Base-by-base conservation (phyloP, 2,888 invertebrate genomes). In the Ectemnius cavifrons region DNA sequence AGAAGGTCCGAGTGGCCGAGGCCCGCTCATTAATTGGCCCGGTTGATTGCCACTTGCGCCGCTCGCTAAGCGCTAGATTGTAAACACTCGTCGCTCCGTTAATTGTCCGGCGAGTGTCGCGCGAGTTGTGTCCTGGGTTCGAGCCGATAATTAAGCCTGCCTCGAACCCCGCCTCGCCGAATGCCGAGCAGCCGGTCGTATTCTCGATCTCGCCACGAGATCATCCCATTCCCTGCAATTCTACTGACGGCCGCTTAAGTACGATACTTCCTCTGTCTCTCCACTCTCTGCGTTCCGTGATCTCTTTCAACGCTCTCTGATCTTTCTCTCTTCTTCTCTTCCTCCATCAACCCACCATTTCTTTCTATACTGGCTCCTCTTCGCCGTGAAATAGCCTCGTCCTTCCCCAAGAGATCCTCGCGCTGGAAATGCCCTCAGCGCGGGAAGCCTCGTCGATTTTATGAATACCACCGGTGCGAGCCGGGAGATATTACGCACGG, bases 21-120 rank as follows among this genome's bases (percentile, higher is more conserved):
- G 71, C 59, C 52, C 77, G 83, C 83, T 87, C 83, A 84, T 86
- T 88, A 89, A 87, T 87, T 85, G 82, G 84, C 83, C 75, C 80
- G 82, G 77, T 84, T 86, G 87, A 87, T 87, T 87, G 85, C 85
- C 84, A 83, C 82, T 84, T 84, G 83, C 80, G 37, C 77, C 71
- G 52, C 52, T 76, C 77, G 80, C 84, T 81, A 84, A 83, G 80
- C 82, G 83, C 82, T 87, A 85, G 86, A 88, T 87, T 86, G 87
- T 85, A 88, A 89, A 88, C 88, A 88, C 85, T 88, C 82, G 73
- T 82, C 73, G 37, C 37, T 37, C 65, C 73, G 80, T 80, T 88
- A 87, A 88, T 87, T 85, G 83, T 84, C 81, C 79, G 76, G 73
- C 80, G 80, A 78, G 77, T 78, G 80, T 81, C 79, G 78, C 82